These are phyloP conservation scores for Manduca sexta DNA, from an alignment of 1,140 invertebrate species.

Conservation along the genomic window DNA sequence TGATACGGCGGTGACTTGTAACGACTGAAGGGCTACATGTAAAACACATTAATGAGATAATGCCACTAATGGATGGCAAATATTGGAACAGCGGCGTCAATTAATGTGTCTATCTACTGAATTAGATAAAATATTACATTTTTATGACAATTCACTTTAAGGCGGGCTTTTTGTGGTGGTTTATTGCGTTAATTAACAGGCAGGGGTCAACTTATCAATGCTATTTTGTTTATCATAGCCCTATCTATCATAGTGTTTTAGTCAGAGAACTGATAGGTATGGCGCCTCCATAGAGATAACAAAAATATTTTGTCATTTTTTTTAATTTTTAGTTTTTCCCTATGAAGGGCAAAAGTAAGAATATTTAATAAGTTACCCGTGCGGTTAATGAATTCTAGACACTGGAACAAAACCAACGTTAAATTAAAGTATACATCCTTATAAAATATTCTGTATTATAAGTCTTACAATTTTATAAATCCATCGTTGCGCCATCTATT, in stretches of 20 bases:
- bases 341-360: too few species aligned
- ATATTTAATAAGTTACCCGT: too few species aligned
- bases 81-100: slow-evolving; percentile 9
- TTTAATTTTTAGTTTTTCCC: too few species aligned
- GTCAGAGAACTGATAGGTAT: background rate
- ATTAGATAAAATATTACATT: slow-evolving; percentile 7
- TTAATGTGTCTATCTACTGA: slow-evolving; percentile 5
- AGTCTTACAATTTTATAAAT: too few species aligned
- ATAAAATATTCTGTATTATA: too few species aligned
- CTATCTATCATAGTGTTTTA: background rate
- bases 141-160: slow-evolving; percentile 4
- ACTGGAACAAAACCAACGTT: too few species aligned
- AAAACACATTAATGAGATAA: slow-evolving; percentile 21
- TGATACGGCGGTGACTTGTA: slow-evolving; percentile 6
- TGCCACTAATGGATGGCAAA: slow-evolving; percentile 18
- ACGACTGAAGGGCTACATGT: slow-evolving; percentile 12
- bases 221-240: slow-evolving; percentile 1
- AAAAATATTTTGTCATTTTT: too few species aligned
- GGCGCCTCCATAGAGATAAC: background rate
- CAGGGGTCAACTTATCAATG: slow-evolving; percentile 2
- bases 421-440: too few species aligned
- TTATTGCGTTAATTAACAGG: slow-evolving; percentile 7
- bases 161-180: background rate
- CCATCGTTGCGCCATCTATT: too few species aligned
- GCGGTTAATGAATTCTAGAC: too few species aligned